Evolutionary conservation across 1,140 invertebrate genomes (phyloP), one percentile per base, ranked within the genome.

Genomic region (Drosophila orosa): DNA sequence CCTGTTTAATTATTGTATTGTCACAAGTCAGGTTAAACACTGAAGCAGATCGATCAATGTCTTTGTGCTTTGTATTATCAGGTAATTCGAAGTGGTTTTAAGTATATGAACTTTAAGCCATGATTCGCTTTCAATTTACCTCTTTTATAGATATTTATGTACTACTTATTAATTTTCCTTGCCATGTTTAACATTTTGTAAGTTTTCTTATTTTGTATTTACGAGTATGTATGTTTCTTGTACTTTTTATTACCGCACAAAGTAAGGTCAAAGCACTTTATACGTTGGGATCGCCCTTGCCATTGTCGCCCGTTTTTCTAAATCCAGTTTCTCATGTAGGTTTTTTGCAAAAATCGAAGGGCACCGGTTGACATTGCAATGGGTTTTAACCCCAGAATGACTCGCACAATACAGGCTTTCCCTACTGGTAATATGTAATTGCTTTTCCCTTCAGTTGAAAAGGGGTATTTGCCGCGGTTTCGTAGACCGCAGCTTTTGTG

Each of bases 251-350:
- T 25, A 35, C 48, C 75, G 76, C 56, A 48, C 59, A 50, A 67
- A 66, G 72, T 87, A 82, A 83, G 84, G 79, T 83, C 74, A 80
- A 89, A 83, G 72, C 73, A 87, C 83, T 83, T 87, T 82, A 63
- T 66, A 65, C 42, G 55, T 67, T 75, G 78, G 58, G 63, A 40
- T 72, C 62, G 74, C 52, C 56, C 44, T 75, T 72, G 82, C 69
- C 78, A 74, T 78, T 87, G 79, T 61, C 65, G 50, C 19, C 54
- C 62, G 54, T 47, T 42, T 68, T 40, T 52, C 22, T 22, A 76
- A 68, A 56, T 48, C 73, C 55, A 47, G 59, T 65, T 74, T 74
- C 42, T 42, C 48, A 29, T 57, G 25, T 40, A 19, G 17, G 25
- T 13, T 57, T 65, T 67, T 52, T 75, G 35, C 48, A 63, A 61